phyloP scores from a whole-genome alignment of 2,888 invertebrate species.

The Bembecia ichneumoniformis region DNA sequence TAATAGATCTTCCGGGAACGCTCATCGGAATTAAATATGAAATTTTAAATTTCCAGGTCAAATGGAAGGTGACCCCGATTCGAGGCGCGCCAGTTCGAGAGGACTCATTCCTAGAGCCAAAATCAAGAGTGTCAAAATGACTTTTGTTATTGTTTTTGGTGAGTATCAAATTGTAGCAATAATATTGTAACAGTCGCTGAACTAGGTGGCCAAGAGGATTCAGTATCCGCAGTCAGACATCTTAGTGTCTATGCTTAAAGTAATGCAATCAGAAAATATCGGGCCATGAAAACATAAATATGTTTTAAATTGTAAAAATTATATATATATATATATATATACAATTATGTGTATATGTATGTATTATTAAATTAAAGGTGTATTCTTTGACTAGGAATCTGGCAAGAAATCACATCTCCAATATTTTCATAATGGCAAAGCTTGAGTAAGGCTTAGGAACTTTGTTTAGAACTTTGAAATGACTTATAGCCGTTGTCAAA shows the following conservation, averaged over 20 bases:
- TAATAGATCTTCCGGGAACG: slow-evolving; percentile 11
- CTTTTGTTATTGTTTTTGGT: slow-evolving; percentile 95
- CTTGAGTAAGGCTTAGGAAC: too few relatives aligned
- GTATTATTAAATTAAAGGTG: background rate
- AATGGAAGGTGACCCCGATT: slow-evolving; percentile 66
- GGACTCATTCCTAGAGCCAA: slow-evolving; percentile 95
- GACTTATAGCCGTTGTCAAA: too few relatives aligned
- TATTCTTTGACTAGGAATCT: background rate
- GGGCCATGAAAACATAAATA: too few relatives aligned
- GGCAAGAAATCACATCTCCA: too few relatives aligned
- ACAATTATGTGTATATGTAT: background rate
- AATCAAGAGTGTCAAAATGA: slow-evolving; percentile 98
- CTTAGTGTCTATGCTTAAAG: too few relatives aligned
- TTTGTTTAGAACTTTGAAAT: too few relatives aligned
- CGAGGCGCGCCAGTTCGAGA: slow-evolving; percentile 87
- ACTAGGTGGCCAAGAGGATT: too few relatives aligned
- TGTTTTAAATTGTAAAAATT: too few relatives aligned
- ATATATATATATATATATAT: background rate
- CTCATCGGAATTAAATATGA: background rate
- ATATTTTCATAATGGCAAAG: too few relatives aligned
- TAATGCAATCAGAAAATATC: too few relatives aligned
- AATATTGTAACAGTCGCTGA: background rate
- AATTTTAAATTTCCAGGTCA: slow-evolving; percentile 34
- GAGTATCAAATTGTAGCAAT: slow-evolving; percentile 32
- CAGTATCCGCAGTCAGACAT: too few relatives aligned